Evolutionary conservation across 2,888 invertebrate genomes (phyloP).

Genomic region (Schizaphis graminum): DNA sequence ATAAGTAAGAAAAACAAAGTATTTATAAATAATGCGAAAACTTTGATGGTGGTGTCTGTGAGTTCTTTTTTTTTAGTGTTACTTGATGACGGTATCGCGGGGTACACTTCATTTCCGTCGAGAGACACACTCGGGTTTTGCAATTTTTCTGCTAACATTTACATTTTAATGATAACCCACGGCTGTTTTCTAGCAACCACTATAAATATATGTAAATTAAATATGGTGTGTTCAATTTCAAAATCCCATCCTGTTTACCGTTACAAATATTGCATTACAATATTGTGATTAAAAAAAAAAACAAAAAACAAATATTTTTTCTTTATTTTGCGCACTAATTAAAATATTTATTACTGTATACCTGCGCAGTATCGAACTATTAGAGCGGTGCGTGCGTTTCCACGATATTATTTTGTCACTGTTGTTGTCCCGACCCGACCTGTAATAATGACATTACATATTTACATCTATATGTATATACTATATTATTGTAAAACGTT

Average conservation of each 20-base stretch:
- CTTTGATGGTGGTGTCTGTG: conserved; percentile 31
- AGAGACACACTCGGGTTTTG: background rate
- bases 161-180: conserved; percentile 30
- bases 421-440: background rate
- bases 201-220: background rate
- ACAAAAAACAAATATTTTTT: background rate
- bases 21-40: conserved; percentile 54
- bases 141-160: conserved; percentile 20
- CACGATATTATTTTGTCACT: conserved; percentile 11
- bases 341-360: conserved; percentile 15
- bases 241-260: conserved; percentile 21
- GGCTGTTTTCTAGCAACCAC: background rate
- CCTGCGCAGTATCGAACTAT: background rate
- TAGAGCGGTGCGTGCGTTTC: conserved; percentile 40
- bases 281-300: background rate
- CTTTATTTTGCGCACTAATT: conserved; percentile 38
- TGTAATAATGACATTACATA: background rate
- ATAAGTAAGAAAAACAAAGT: conserved; percentile 47
- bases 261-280: conserved; percentile 16
- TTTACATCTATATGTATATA: background rate
- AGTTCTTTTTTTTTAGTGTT: conserved; percentile 23
- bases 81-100: conserved; percentile 28
- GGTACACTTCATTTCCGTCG: conserved; percentile 32
- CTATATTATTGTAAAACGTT: background rate
- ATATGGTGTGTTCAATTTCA: conserved; percentile 28